Conservation (phyloP, 2,888 invertebrate species). For the Pseudococcus jackbeardsleyi region DNA sequence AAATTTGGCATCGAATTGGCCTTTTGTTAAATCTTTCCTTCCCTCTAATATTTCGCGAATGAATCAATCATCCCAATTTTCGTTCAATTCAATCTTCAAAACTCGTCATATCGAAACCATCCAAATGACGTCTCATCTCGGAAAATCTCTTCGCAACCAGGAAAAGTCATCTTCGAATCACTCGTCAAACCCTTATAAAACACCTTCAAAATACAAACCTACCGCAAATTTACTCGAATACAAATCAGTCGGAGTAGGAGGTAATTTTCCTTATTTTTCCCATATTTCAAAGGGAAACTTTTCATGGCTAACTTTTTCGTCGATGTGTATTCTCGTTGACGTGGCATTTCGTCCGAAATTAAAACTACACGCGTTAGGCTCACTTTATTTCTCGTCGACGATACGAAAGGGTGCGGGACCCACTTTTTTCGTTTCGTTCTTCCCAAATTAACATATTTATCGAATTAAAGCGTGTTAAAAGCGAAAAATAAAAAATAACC, state of each 20-base stretch:
- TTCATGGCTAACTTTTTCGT: background rate
- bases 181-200: background rate
- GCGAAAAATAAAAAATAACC: background rate
- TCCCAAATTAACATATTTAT: conserved; percentile 26
- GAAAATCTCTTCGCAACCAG: too few species aligned
- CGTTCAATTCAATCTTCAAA: too few species aligned
- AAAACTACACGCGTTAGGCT: background rate
- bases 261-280: background rate
- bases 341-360: background rate
- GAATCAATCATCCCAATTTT: too few species aligned
- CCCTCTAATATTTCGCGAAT: too few species aligned
- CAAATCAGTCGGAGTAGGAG: background rate
- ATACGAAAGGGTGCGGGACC: background rate
- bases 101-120: too few species aligned
- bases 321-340: background rate
- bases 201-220: background rate
- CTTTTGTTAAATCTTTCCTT: too few species aligned
- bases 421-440: background rate
- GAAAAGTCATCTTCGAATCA: background rate
- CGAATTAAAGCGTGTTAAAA: conserved; percentile 38
- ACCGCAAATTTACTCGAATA: background rate
- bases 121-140: too few species aligned
- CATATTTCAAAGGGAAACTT: background rate
- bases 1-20: too few species aligned
- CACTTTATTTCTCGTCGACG: background rate